These are phyloP conservation scores for Globodera ellingtonae DNA, from an alignment of 1,140 invertebrate genomes.

Conservation along the genomic window DNA sequence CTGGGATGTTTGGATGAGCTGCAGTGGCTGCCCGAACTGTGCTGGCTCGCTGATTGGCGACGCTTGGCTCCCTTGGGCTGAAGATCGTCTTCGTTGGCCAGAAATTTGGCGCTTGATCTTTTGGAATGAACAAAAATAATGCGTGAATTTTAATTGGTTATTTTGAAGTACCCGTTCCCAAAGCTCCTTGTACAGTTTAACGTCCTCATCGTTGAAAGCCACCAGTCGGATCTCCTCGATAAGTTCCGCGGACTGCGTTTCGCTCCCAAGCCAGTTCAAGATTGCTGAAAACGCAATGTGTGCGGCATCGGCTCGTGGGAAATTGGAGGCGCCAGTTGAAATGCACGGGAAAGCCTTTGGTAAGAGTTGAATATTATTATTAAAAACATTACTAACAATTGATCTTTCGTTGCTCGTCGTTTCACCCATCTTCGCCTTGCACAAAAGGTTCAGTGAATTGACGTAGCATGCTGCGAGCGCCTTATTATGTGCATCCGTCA, in stretches of 20 bases:
- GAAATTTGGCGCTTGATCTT: not conserved
- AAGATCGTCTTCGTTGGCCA: no score
- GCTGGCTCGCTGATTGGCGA: no score
- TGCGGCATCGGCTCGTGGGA: not conserved
- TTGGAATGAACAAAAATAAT: not conserved
- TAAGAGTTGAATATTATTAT: no score
- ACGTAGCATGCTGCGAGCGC: not conserved
- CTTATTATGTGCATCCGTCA: not conserved
- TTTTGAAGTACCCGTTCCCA: no score
- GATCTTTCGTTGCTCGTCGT: not conserved
- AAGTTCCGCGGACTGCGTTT: no score
- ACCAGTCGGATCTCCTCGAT: no score
- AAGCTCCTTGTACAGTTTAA: no score
- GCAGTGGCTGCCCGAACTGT: no score
- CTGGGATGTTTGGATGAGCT: no score
- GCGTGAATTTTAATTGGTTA: no score
- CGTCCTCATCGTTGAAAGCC: no score
- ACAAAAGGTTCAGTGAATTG: not conserved
- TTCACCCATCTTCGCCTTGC: not conserved
- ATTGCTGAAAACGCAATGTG: not conserved
- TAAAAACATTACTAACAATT: not conserved
- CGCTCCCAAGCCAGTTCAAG: not conserved
- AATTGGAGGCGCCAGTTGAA: not conserved
- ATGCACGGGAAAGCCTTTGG: not conserved
- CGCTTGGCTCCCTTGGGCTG: no score